Conservation (phyloP, 1,140 invertebrate species). For the Caerostris darwini region DNA sequence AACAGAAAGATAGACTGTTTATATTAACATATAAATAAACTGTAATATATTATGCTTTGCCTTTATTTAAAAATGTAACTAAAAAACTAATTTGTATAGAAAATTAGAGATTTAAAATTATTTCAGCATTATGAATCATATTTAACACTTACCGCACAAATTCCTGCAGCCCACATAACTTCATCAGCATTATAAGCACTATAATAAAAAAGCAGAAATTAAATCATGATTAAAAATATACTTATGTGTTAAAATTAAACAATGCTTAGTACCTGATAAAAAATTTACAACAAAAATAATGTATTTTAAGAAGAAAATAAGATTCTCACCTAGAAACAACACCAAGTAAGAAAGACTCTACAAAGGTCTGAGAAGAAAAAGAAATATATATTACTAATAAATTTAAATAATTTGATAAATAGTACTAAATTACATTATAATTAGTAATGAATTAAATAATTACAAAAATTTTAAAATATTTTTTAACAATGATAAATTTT, state of each 20-base stretch:
- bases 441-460: background rate
- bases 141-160: slow-evolving; percentile 85
- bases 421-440: background rate
- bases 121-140: background rate
- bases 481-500: too few relatives aligned
- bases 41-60: too few relatives aligned
- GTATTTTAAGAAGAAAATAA: slow-evolving; percentile 62
- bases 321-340: slow-evolving; percentile 76
- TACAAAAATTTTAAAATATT: background rate
- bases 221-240: too few relatives aligned
- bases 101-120: too few relatives aligned
- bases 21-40: too few relatives aligned
- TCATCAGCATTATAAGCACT: slow-evolving; percentile 79
- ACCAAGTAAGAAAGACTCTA: slow-evolving; percentile 79
- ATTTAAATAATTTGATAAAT: background rate
- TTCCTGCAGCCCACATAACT: slow-evolving; percentile 90
- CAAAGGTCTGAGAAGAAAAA: slow-evolving; percentile 81
- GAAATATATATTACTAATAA: background rate
- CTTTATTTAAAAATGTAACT: too few relatives aligned
- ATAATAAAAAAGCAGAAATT: slow-evolving; percentile 5
- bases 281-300: slow-evolving; percentile 8
- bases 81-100: too few relatives aligned
- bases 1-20: background rate
- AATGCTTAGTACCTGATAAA: background rate
- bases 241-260: background rate